A percentile compares a stretch with the other conserved stretches of the same genome.
These are phyloP conservation scores for Phrynocephalus guinanensis DNA, from an alignment of 2,797 vertebrate genomes.

Conservation along the genomic window DNA sequence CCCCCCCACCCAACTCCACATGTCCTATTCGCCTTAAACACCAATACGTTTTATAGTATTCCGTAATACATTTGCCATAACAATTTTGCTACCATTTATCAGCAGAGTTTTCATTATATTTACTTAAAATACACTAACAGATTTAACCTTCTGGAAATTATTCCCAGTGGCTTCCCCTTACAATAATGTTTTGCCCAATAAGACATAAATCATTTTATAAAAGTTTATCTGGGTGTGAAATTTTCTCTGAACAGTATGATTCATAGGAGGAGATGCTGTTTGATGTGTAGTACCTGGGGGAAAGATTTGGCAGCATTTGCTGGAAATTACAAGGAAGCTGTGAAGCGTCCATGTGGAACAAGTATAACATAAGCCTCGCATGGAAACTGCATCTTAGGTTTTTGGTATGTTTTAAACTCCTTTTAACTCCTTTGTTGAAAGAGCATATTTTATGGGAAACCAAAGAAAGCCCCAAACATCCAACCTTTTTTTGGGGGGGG, in stretches of 20 bases:
- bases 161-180: neutral
- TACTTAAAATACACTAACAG: neutral
- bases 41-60: neutral
- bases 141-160: neutral
- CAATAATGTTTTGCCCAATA: neutral
- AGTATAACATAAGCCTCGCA: neutral
- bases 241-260: slow-evolving; percentile 2
- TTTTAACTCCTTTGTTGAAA: slow-evolving; percentile 4
- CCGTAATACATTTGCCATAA: neutral
- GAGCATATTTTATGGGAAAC: neutral
- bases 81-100: neutral
- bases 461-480: neutral
- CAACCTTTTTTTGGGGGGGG: neutral
- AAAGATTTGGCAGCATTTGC: neutral
- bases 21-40: neutral
- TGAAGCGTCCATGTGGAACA: neutral
- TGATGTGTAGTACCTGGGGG: neutral
- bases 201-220: neutral
- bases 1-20: neutral
- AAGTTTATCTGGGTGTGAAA: neutral
- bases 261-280: neutral
- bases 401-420: slow-evolving; percentile 3
- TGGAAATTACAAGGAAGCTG: neutral
- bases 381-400: neutral
- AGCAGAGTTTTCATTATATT: neutral